These are phyloP conservation scores for Iphiclides podalirius DNA, from an alignment of 2,888 invertebrate species.

Conservation along the genomic window DNA sequence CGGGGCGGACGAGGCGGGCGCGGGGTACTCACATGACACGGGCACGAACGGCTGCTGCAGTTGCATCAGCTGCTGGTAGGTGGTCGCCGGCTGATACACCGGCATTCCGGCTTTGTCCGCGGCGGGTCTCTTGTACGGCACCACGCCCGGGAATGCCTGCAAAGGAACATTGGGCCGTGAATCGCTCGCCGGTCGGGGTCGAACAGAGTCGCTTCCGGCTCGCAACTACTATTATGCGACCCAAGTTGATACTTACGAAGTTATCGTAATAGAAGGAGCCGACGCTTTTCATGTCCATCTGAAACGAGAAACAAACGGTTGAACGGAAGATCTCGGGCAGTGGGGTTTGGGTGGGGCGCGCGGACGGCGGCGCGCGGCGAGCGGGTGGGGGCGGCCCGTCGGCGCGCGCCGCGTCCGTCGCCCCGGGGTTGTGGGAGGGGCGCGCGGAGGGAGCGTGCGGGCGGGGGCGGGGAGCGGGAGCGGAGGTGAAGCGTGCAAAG, in stretches of 20 bases:
- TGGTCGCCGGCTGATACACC: slow-evolving; percentile 95
- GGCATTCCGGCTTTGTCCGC: slow-evolving; percentile 98
- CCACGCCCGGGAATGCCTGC: slow-evolving; percentile 96
- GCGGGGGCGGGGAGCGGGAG: slow-evolving; percentile 35
- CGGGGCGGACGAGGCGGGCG: slow-evolving; percentile 84
- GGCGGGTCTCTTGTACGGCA: slow-evolving; percentile 97
- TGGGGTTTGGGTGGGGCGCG: slow-evolving; percentile 34
- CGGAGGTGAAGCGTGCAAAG: slow-evolving; percentile 82
- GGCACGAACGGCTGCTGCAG: slow-evolving; percentile 97
- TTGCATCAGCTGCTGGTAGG: slow-evolving; percentile 97
- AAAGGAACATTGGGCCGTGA: slow-evolving; percentile 30
- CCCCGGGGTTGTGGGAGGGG: slow-evolving; percentile 5
- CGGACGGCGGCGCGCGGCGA: slow-evolving; percentile 38
- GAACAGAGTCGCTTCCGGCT: not conserved
- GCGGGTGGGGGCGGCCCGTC: slow-evolving; percentile 38
- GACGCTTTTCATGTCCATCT: slow-evolving; percentile 98
- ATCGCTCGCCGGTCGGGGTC: not conserved
- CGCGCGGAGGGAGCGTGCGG: not conserved
- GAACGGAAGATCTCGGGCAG: slow-evolving; percentile 52
- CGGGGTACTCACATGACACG: slow-evolving; percentile 98
- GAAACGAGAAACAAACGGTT: slow-evolving; percentile 82
- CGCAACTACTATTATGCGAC: not conserved
- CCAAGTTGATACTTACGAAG: slow-evolving; percentile 88
- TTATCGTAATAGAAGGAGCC: slow-evolving; percentile 97
- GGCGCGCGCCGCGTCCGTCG: slow-evolving; percentile 53